A percentile compares a stretch with the other conserved stretches of the same genome.
Evolutionary conservation across 2,888 invertebrate species (phyloP).

Genomic region (Callyntrura guangdongensis): DNA sequence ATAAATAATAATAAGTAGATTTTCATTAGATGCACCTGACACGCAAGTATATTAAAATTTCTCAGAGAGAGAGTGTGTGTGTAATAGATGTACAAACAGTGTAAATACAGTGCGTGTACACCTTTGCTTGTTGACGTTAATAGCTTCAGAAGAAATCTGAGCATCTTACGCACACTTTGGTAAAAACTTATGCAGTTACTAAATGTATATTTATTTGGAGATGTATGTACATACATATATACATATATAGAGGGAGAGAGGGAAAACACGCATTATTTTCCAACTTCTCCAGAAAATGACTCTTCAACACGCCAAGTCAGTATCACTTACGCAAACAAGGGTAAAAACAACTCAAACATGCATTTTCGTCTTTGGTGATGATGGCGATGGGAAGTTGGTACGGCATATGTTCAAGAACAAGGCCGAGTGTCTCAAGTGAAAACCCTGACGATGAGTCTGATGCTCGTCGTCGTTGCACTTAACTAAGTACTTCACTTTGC

Average conservation of each 20-base stretch:
- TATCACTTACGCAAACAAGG: slow-evolving; percentile 42
- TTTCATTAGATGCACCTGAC: slow-evolving; percentile 66
- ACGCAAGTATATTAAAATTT: slow-evolving; percentile 52
- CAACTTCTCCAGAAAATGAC: slow-evolving; percentile 50
- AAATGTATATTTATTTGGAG: not conserved
- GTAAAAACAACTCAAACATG: not conserved
- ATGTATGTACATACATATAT: not conserved
- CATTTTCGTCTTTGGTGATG: slow-evolving; percentile 20
- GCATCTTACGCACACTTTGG: too few relatives aligned
- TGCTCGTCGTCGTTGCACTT: not conserved
- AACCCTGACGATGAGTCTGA: not conserved
- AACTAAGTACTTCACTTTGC: not conserved
- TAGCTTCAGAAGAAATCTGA: too few relatives aligned
- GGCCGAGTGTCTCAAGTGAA: slow-evolving; percentile 43
- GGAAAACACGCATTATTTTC: not conserved
- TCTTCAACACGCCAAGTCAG: slow-evolving; percentile 57
- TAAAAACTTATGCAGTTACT: not conserved
- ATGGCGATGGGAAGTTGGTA: not conserved
- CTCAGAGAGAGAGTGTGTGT: not conserved
- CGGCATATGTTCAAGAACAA: slow-evolving; percentile 15
- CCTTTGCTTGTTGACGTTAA: not conserved
- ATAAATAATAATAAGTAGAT: slow-evolving; percentile 30
- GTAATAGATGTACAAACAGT: not conserved
- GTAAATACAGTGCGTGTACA: not conserved
- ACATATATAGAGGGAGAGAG: not conserved